Percentiles rank a stretch among this genome's conserved stretches.
Evolutionary conservation across 2,797 vertebrate species (phyloP).

Genomic region (Aplochiton taeniatus): DNA sequence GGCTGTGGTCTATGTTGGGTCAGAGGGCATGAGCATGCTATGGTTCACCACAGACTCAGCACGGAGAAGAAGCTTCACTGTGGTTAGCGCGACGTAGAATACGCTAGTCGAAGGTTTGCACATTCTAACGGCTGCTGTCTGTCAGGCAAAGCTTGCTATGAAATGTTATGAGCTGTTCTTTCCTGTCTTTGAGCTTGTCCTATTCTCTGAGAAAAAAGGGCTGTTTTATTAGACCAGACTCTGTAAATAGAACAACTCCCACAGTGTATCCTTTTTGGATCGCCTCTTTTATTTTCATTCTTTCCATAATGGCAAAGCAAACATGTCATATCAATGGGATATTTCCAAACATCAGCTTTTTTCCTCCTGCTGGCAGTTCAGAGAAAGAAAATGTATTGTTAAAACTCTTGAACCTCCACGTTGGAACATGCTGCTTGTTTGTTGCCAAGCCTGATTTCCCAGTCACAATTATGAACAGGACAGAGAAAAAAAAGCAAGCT

Average conservation of each 20-base stretch:
- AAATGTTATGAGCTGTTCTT: background rate
- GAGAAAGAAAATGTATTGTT: constrained; percentile 29
- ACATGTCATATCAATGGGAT: constrained; percentile 29
- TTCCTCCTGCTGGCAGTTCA: background rate
- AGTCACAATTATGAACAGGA: constrained; percentile 15
- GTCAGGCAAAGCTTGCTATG: background rate
- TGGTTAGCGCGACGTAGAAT: background rate
- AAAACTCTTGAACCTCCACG: constrained; percentile 24
- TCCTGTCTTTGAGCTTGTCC: background rate
- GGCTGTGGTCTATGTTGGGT: constrained; percentile 24
- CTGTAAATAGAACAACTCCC: background rate
- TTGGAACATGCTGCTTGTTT: constrained; percentile 25
- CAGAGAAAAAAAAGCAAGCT: constrained; percentile 42
- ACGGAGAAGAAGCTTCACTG: constrained; percentile 1
- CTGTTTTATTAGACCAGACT: background rate
- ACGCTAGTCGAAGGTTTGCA: background rate
- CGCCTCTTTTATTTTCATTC: constrained; percentile 7
- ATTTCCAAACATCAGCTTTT: constrained; percentile 15
- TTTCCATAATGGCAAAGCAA: background rate
- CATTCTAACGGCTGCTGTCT: background rate
- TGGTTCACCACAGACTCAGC: constrained; percentile 20
- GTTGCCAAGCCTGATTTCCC: constrained; percentile 29
- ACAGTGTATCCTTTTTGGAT: background rate
- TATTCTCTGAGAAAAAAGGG: background rate
- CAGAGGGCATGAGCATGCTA: constrained; percentile 5